A percentile compares a stretch with the other conserved stretches of the same genome.
These are phyloP conservation scores for Phymastichus coffea DNA, from an alignment of 1,140 invertebrate species.

Conservation along the genomic window DNA sequence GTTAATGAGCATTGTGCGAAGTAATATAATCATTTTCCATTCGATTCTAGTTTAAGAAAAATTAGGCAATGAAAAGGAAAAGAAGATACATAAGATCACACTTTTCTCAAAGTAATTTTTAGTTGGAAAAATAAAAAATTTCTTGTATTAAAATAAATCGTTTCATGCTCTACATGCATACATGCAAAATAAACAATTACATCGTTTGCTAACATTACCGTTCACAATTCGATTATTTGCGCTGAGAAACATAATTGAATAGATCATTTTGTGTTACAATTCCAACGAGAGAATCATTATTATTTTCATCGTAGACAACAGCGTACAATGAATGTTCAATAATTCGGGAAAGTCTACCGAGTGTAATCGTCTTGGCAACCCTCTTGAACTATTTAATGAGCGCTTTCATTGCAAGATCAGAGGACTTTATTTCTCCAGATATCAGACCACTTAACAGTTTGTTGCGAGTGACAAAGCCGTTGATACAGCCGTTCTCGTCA, in stretches of 20 bases:
- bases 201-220: neutral
- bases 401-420: slow-evolving; percentile 66
- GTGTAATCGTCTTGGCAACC: slow-evolving; percentile 63
- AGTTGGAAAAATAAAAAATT: too few species aligned
- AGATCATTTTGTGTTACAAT: slow-evolving; percentile 68
- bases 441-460: slow-evolving; percentile 72
- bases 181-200: too few species aligned
- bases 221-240: neutral
- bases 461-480: slow-evolving; percentile 74
- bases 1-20: too few species aligned
- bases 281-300: slow-evolving; percentile 53
- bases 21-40: too few species aligned
- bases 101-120: too few species aligned
- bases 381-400: slow-evolving; percentile 75
- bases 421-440: slow-evolving; percentile 62
- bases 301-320: slow-evolving; percentile 62
- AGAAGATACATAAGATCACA: too few species aligned
- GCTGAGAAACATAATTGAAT: slow-evolving; percentile 62
- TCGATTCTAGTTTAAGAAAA: too few species aligned
- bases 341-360: slow-evolving; percentile 75
- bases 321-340: slow-evolving; percentile 80
- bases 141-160: too few species aligned
- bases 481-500: slow-evolving; percentile 61
- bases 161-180: too few species aligned
- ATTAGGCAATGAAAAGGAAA: too few species aligned